Conservation (phyloP, 2,113 vertebrate genomes). For the Elaphurus davidianus region DNA sequence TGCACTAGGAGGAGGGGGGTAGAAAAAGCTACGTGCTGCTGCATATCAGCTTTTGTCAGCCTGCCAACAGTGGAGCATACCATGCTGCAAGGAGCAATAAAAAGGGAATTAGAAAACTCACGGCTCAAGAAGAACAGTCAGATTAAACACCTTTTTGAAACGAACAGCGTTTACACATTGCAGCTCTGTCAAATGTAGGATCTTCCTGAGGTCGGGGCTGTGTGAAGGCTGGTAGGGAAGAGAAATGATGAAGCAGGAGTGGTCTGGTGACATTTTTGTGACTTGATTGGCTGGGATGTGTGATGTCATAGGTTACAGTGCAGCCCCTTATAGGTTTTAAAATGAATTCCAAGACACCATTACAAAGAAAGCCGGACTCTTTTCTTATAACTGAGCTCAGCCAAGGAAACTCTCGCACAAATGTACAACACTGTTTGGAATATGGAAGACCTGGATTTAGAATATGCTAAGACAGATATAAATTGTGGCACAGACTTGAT, state of each 20-base stretch:
- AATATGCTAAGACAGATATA: slow-evolving; percentile 85
- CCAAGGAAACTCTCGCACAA: slow-evolving; percentile 81
- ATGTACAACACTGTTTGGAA: slow-evolving; percentile 85
- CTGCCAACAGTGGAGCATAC: slow-evolving; percentile 88
- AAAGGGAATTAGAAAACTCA: slow-evolving; percentile 53
- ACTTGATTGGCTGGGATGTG: slow-evolving; percentile 95
- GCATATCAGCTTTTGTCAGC: slow-evolving; percentile 89
- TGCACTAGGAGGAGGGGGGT: slow-evolving; percentile 69
- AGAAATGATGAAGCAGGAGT: slow-evolving; percentile 90
- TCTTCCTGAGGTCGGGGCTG: slow-evolving; percentile 68
- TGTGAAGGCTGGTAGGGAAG: slow-evolving; percentile 83
- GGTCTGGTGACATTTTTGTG: slow-evolving; percentile 91
- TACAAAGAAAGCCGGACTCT: slow-evolving; percentile 84
- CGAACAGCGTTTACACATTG: slow-evolving; percentile 45
- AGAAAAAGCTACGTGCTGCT: slow-evolving; percentile 86
- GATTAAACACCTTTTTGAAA: slow-evolving; percentile 73
- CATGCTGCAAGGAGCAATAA: slow-evolving; percentile 82
- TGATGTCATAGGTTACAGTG: slow-evolving; percentile 99
- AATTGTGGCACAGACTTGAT: slow-evolving; percentile 85
- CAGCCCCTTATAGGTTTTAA: slow-evolving; percentile 91
- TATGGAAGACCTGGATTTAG: slow-evolving; percentile 86
- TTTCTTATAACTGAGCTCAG: slow-evolving; percentile 81
- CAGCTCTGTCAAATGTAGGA: slow-evolving; percentile 55
- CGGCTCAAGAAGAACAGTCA: slow-evolving; percentile 56
- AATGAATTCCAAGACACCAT: slow-evolving; percentile 88